Base-by-base conservation (phyloP, 2,113 vertebrate species). In the Stigmatopora argus region DNA sequence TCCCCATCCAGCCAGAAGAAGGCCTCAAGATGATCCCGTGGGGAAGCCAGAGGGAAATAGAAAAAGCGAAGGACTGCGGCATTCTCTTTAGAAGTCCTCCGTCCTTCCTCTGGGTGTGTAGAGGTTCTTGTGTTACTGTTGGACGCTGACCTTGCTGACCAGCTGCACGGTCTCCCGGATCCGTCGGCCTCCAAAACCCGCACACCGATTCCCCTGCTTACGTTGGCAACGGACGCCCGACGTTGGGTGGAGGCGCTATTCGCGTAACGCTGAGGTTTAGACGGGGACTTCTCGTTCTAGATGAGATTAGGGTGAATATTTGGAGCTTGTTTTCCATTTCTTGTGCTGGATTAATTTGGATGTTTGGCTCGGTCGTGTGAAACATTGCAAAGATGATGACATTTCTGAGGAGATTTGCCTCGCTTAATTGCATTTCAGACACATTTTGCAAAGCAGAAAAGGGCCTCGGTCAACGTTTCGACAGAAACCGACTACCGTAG, bases 1-100 rank as follows among this genome's bases (percentile, higher is more conserved):
- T 82, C 75, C 68, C 70, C 69, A 34, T 13, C 71, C 66, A 78
- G 69, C 67, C 75, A 65, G 31, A 76, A 52, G 71, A 83, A 69
- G 69, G 79, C 72, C 69, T 78, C 21, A 8, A 68, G 70, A 77
- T 83, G 62, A 71, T 74, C 73, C 59, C 19, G n/a, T 49, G 58
- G 70, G 76, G 45, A 69, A 71, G 78, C 74, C 18, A 41, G 55
- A 62, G 66, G 64, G 60, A 66, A 74, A 57, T 65, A 67, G 55
- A 64, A 61, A 31, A 51, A 58, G 66, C 10, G 52, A 47, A 70
- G 51, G 76, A 67, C 65, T 66, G 72, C 49, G 69, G 61, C 45
- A 62, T 5, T 41, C 57, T 69, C 26, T 11, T 69, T 49, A 49
- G 19, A 38, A 77, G 59, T 70, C 62, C 31, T 58, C 58, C 66